phyloP scores from a whole-genome alignment of 1,140 invertebrate species.

The Kradibia gibbosae region DNA sequence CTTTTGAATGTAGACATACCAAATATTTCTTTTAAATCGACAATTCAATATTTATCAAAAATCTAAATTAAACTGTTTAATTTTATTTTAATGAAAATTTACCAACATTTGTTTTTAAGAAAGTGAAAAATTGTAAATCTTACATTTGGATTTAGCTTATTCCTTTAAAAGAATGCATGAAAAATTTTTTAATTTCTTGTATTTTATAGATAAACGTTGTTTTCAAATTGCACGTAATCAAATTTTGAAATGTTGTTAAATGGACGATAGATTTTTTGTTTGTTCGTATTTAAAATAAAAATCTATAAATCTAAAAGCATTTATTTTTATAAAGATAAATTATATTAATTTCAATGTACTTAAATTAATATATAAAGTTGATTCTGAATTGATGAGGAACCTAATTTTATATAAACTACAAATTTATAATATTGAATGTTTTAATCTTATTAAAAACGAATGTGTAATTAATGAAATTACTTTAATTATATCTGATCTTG shows the following conservation, averaged over 20 bases:
- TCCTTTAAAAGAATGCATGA: not conserved
- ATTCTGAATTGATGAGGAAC: not conserved
- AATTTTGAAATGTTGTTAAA: slow-evolving; percentile 8
- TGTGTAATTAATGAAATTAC: too few species aligned
- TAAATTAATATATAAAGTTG: too few species aligned
- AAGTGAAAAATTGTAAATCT: slow-evolving; percentile 2
- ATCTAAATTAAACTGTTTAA: too few species aligned
- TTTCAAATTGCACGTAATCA: slow-evolving; percentile 20
- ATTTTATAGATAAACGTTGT: not conserved
- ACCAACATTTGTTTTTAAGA: slow-evolving; percentile 7
- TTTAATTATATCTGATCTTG: too few species aligned
- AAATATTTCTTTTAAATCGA: too few species aligned
- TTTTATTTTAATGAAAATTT: not conserved
- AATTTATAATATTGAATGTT: too few species aligned
- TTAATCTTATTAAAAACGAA: too few species aligned
- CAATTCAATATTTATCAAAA: too few species aligned
- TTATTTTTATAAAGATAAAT: too few species aligned
- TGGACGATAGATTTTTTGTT: not conserved
- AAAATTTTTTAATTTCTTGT: slow-evolving; percentile 26
- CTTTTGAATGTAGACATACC: too few species aligned
- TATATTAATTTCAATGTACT: too few species aligned
- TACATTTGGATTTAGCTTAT: not conserved
- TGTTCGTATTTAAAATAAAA: not conserved
- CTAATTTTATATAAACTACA: not conserved
- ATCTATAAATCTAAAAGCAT: not conserved